Evolutionary conservation across 2,888 invertebrate genomes (phyloP).

Genomic region (Idaea aversata): DNA sequence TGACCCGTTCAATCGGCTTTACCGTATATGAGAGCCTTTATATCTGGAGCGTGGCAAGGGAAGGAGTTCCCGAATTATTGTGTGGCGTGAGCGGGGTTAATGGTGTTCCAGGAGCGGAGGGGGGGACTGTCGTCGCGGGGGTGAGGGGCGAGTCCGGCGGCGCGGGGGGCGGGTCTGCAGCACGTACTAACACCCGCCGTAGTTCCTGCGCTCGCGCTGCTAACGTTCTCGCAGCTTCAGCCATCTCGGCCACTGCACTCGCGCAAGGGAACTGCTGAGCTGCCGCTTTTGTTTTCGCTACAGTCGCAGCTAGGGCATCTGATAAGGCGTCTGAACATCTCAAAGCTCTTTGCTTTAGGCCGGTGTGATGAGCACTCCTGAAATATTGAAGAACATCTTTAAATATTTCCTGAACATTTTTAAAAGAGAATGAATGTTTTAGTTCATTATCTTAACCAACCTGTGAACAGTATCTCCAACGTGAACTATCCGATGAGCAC

Average conservation of each 20-base stretch:
- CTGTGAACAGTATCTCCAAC: constrained; percentile 95
- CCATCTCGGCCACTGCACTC: constrained; percentile 95
- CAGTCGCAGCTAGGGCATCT: constrained; percentile 90
- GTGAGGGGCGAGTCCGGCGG: constrained; percentile 52
- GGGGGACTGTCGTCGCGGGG: constrained; percentile 58
- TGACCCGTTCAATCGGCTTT: background rate
- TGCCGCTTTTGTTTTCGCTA: constrained; percentile 93
- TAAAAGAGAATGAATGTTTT: background rate
- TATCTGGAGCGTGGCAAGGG: constrained; percentile 64
- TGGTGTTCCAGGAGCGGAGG: constrained; percentile 56
- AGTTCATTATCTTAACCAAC: constrained; percentile 30
- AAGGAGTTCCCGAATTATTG: constrained; percentile 45
- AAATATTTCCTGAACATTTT: background rate
- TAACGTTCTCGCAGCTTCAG: constrained; percentile 92
- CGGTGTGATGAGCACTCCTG: constrained; percentile 88
- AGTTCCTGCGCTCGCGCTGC: constrained; percentile 91
- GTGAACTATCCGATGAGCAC: constrained; percentile 95
- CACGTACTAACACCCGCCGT: constrained; percentile 86
- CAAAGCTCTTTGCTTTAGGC: constrained; percentile 86
- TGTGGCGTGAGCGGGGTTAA: constrained; percentile 63
- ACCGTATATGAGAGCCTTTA: constrained; percentile 29
- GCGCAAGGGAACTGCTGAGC: constrained; percentile 96
- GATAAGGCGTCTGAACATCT: constrained; percentile 90
- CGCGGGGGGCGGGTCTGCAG: constrained; percentile 75
- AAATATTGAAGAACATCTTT: constrained; percentile 10